Evolutionary conservation across 2,888 invertebrate species (phyloP).

Genomic region (Caenorhabditis parvicauda): DNA sequence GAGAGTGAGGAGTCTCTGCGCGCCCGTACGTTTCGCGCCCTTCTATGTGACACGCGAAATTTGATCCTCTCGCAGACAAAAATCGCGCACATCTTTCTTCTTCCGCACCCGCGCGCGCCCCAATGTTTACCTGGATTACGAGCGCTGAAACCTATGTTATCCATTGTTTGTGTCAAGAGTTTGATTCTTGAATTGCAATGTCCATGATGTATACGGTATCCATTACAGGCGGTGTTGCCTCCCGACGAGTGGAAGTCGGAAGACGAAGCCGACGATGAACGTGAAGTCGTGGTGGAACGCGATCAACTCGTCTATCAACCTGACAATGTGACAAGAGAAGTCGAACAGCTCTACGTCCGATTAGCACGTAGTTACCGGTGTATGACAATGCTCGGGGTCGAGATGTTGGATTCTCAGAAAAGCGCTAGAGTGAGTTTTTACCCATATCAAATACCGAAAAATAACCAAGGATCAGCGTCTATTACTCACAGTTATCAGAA

Average conservation of each 20-base stretch:
- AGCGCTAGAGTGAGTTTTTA: conserved; percentile 33
- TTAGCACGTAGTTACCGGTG: conserved; percentile 42
- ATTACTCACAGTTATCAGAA: conserved; percentile 13
- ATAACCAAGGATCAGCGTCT: too few relatives aligned
- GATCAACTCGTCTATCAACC: conserved; percentile 58
- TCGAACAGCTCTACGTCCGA: conserved; percentile 46
- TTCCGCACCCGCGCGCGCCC: too few relatives aligned
- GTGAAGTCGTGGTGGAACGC: conserved; percentile 51
- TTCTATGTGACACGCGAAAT: too few relatives aligned
- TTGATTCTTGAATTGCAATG: too few relatives aligned
- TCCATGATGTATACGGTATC: conserved; percentile 5
- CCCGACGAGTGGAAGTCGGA: conserved; percentile 29
- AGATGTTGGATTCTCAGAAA: conserved; percentile 47
- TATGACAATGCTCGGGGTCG: conserved; percentile 36
- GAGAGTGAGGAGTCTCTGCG: too few relatives aligned
- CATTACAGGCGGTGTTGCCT: conserved; percentile 45
- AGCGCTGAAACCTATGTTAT: too few relatives aligned
- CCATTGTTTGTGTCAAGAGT: too few relatives aligned
- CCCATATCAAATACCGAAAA: neutral
- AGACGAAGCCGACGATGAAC: conserved; percentile 51
- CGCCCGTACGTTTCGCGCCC: too few relatives aligned
- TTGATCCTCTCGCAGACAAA: too few relatives aligned
- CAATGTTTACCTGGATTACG: too few relatives aligned
- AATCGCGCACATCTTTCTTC: too few relatives aligned
- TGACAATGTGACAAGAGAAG: conserved; percentile 37